phyloP scores from a whole-genome alignment of 2,113 vertebrate genomes.

The mouse (Mus musculus) region DNA sequence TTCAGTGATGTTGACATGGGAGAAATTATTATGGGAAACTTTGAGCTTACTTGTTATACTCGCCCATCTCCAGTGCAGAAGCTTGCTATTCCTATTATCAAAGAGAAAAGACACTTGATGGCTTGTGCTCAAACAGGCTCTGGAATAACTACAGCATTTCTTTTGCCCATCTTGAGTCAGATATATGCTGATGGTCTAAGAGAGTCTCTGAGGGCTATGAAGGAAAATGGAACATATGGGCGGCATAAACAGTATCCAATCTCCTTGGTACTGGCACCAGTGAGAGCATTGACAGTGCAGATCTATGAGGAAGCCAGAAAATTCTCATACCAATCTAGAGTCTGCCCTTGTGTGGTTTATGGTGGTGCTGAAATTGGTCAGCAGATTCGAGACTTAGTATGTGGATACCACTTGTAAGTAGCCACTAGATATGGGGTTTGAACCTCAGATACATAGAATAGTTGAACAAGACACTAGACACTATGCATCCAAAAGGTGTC shows the following conservation, averaged over 20 bases:
- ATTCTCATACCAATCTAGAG: slow-evolving; percentile 97
- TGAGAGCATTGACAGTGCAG: slow-evolving; percentile 96
- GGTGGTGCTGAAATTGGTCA: slow-evolving; percentile 99
- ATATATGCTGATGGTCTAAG: slow-evolving; percentile 97
- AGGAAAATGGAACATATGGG: slow-evolving; percentile 95
- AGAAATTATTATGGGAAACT: slow-evolving; percentile 99
- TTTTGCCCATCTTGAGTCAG: slow-evolving; percentile 98
- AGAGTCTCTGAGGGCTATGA: slow-evolving; percentile 93
- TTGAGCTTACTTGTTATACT: slow-evolving; percentile 94
- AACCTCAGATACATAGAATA: slow-evolving; percentile 98
- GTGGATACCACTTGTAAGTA: slow-evolving; percentile 97
- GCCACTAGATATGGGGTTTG: slow-evolving; percentile 99
- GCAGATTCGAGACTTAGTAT: slow-evolving; percentile 97
- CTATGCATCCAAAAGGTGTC: slow-evolving; percentile 96
- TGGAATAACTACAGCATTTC: slow-evolving; percentile 95
- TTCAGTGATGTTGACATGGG: slow-evolving; percentile 99
- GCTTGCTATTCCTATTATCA: slow-evolving; percentile 98
- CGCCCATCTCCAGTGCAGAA: slow-evolving; percentile 98
- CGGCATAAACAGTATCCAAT: slow-evolving; percentile 98
- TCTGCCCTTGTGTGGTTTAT: slow-evolving; percentile 98
- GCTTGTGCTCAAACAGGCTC: slow-evolving; percentile 96
- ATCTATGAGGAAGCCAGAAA: slow-evolving; percentile 99
- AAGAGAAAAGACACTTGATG: slow-evolving; percentile 98
- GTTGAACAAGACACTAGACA: slow-evolving; percentile 98
- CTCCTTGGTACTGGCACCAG: slow-evolving; percentile 96